Evolutionary conservation across 2,113 vertebrate genomes (phyloP).

Genomic region (Sialia sialis): DNA sequence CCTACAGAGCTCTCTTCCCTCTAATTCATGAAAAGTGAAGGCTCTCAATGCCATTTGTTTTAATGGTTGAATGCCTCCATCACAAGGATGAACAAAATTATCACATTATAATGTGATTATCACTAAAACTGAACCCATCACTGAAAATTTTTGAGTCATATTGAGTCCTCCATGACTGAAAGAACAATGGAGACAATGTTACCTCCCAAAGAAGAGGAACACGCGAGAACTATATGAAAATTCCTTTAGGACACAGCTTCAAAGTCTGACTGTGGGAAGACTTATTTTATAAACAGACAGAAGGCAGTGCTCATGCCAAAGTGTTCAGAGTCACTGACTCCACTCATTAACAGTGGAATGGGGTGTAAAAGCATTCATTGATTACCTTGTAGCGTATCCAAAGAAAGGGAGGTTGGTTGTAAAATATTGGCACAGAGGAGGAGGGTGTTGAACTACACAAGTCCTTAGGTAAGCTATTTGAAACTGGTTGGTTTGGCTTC

Average conservation of each 20-base stretch:
- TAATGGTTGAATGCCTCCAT: neutral
- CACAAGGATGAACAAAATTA: neutral
- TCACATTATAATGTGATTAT: neutral
- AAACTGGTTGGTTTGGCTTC: neutral
- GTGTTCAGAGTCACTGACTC: neutral
- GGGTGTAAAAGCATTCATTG: neutral
- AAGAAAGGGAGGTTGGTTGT: neutral
- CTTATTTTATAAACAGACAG: neutral
- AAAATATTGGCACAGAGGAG: neutral
- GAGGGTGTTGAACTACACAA: neutral
- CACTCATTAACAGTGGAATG: neutral
- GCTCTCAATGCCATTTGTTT: neutral
- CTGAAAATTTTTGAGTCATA: neutral
- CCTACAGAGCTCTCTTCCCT: neutral
- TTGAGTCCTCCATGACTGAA: neutral
- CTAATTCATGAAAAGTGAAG: neutral
- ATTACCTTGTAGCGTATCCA: neutral
- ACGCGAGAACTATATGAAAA: neutral
- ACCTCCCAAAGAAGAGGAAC: neutral
- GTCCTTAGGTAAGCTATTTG: neutral
- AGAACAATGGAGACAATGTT: neutral
- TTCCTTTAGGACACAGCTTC: neutral
- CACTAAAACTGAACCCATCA: neutral
- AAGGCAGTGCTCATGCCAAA: accelerated
- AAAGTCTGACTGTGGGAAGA: neutral